A percentile compares a stretch with the other conserved stretches of the same genome.
These are phyloP conservation scores for Vulpes lagopus DNA, from an alignment of 2,113 vertebrate genomes.

Conservation along the genomic window DNA sequence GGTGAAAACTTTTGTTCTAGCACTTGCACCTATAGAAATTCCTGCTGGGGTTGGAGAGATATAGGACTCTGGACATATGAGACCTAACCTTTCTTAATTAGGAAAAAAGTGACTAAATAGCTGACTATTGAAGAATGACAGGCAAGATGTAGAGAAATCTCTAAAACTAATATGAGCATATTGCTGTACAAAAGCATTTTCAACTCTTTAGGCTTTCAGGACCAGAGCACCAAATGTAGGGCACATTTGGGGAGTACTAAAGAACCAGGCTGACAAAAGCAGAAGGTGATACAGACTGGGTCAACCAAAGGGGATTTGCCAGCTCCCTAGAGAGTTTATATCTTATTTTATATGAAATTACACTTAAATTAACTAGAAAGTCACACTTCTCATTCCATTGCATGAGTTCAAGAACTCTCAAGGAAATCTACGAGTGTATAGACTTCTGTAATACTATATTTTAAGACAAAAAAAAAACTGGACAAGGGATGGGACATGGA, in stretches of 20 bases:
- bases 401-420: background rate
- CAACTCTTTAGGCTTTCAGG: background rate
- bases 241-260: no score
- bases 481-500: background rate
- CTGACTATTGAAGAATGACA: background rate
- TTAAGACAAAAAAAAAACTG: background rate
- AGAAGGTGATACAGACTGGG: background rate
- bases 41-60: background rate
- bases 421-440: background rate
- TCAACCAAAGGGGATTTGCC: background rate
- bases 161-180: background rate
- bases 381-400: background rate
- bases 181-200: background rate
- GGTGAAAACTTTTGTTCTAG: background rate
- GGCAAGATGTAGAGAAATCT: background rate
- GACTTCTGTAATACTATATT: background rate
- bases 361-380: background rate
- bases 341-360: background rate
- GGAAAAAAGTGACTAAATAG: background rate
- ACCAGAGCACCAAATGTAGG: background rate
- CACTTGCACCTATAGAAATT: background rate
- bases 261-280: background rate
- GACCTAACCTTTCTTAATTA: background rate
- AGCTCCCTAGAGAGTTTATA: background rate
- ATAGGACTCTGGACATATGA: background rate